phyloP scores from a whole-genome alignment of 2,888 invertebrate genomes.

The Eucera pruinosa region DNA sequence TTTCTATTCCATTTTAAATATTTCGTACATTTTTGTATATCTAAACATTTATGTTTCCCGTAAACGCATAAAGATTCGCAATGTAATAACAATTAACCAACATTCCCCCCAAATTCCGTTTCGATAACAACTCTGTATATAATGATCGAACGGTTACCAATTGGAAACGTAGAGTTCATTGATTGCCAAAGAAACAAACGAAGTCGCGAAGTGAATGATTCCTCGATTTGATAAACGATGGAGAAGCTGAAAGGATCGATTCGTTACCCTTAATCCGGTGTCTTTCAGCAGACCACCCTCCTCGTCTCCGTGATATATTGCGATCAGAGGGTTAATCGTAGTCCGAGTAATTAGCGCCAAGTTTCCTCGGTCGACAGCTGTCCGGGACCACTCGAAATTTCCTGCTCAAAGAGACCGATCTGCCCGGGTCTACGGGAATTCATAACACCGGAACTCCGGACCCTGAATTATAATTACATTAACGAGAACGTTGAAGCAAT shows the following conservation, averaged over 20 bases:
- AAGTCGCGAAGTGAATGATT: neutral
- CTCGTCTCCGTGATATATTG: constrained; percentile 42
- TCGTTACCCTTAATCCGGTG: constrained; percentile 47
- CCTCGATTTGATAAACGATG: constrained; percentile 45
- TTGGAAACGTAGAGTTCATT: no score
- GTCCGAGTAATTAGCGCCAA: constrained; percentile 49
- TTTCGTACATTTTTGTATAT: no score
- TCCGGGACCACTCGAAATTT: no score
- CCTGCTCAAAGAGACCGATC: no score
- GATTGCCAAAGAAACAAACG: constrained; percentile 16
- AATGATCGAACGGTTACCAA: no score
- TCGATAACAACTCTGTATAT: neutral
- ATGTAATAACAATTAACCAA: no score
- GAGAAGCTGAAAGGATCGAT: constrained; percentile 27
- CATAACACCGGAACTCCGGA: neutral
- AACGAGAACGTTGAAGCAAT: neutral
- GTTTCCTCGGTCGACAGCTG: constrained; percentile 55
- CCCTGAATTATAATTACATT: constrained; percentile 13
- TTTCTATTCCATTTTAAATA: no score
- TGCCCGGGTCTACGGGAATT: no score
- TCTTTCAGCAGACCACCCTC: constrained; percentile 37
- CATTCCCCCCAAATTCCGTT: constrained; percentile 3
- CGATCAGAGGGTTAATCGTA: constrained; percentile 53
- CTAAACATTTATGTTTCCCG: no score
- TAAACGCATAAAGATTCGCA: no score